These are phyloP conservation scores for Gymnogyps californianus DNA, from an alignment of 2,113 vertebrate genomes.

Conservation along the genomic window DNA sequence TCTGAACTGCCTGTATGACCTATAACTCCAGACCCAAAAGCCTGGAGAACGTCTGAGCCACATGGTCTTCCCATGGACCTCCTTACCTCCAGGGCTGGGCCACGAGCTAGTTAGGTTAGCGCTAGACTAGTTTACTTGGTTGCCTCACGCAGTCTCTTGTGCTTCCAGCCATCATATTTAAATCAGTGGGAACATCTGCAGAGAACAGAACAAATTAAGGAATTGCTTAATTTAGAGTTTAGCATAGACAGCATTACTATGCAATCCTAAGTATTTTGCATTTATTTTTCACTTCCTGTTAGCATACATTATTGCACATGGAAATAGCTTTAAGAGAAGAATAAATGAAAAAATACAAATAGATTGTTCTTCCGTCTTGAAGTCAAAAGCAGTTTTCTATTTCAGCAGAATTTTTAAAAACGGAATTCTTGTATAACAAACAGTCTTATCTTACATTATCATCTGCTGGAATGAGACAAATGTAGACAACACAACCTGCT, in stretches of 20 bases:
- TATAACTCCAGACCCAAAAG: neutral
- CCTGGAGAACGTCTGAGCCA: neutral
- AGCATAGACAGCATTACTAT: neutral
- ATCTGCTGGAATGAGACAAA: neutral
- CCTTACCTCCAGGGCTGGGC: neutral
- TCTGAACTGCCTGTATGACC: neutral
- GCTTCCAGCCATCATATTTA: neutral
- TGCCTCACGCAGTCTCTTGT: neutral
- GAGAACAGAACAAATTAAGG: neutral
- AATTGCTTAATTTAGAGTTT: neutral
- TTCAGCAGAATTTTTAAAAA: neutral
- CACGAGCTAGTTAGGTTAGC: neutral
- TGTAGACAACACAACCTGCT: neutral
- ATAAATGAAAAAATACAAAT: neutral
- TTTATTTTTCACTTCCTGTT: neutral
- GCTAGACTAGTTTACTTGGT: neutral
- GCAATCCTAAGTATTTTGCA: neutral
- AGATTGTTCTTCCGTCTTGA: neutral
- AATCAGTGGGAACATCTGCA: neutral
- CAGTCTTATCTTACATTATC: neutral
- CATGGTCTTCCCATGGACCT: neutral
- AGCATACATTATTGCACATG: neutral
- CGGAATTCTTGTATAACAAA: neutral
- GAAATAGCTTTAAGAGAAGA: neutral
- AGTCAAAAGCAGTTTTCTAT: neutral